phyloP scores from a whole-genome alignment of 2,113 vertebrate genomes.

The Sitta europaea region DNA sequence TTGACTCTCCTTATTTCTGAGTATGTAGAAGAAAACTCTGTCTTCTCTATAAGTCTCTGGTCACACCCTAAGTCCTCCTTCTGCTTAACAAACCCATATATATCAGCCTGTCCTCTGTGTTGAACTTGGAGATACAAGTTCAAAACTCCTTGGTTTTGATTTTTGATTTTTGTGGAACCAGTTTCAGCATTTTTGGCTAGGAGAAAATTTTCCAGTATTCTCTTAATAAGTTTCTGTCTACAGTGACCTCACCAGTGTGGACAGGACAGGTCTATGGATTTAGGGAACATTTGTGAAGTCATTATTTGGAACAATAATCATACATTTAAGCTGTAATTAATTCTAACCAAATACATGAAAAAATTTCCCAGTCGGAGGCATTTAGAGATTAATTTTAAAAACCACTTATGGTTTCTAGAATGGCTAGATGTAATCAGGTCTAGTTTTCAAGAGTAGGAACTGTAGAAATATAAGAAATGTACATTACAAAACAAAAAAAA shows the following conservation, averaged over 20 bases:
- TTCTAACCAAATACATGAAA: neutral
- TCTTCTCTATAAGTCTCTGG: neutral
- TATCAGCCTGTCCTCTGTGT: neutral
- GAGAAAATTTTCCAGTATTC: neutral
- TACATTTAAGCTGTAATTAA: neutral
- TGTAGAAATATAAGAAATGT: neutral
- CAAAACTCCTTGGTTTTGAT: neutral
- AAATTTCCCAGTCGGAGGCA: neutral
- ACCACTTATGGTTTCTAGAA: neutral
- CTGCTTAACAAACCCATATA: neutral
- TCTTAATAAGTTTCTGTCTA: neutral
- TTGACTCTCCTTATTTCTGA: neutral
- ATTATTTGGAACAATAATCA: neutral
- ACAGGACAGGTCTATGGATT: neutral
- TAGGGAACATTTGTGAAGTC: neutral
- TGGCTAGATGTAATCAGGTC: neutral
- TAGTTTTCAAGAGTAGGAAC: neutral
- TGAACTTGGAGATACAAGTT: neutral
- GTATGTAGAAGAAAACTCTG: neutral
- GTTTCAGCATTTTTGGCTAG: neutral
- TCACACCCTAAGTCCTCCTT: neutral
- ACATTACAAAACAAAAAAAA: neutral
- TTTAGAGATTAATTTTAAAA: neutral
- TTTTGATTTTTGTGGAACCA: neutral
- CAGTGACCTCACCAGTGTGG: neutral